Base-by-base conservation (phyloP, 1,140 invertebrate species). In the Chionoecetes opilio region DNA sequence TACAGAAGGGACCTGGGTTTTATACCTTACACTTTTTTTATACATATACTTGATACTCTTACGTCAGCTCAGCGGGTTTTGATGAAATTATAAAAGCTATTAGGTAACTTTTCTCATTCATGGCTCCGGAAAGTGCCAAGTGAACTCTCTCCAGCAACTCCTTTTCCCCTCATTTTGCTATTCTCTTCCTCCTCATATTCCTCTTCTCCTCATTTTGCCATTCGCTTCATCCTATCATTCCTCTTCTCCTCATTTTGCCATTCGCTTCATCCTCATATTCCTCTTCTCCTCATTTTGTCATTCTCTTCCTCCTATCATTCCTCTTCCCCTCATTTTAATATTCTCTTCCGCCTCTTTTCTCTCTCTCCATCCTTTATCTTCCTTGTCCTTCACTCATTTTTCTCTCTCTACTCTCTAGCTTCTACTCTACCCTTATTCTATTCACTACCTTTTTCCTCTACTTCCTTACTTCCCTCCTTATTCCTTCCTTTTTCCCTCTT, bases 61-160 rank as follows among this genome's bases (percentile, higher is more conserved):
- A 75, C 63, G 63, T 75, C 63, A 75, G 21, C 1, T 75, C 11
- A 21, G 63, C 26, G 21, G 63, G 63, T 75, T 75, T 75, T 75
- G n/a, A 75, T 75, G 63, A 26, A 75, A 75, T 87, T 38, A 87
- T 87, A 87, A 87, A 87, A 34, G 85, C 85, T 87, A 38, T 87
- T 87, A 38, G 85, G 37, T 35, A 87, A 87, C 63, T 75, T 75
- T 75, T 75, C 63, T 75, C 63, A 75, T 75, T 75, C 63, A 75
- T 75, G 63, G 21, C 63, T 75, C 63, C 63, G 26, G n/a, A 75
- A 75, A 75, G 63, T 75, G 63, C 63, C 63, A 75, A 75, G 63
- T 75, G 63, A 75, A 75, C 63, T 75, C 63, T 26, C 63, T 75
- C 63, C 63, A n/a, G 21, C 63, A 1, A 17, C 63, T 75, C 63